phyloP scores from a whole-genome alignment of 2,888 invertebrate genomes.

The Villa cingulata region DNA sequence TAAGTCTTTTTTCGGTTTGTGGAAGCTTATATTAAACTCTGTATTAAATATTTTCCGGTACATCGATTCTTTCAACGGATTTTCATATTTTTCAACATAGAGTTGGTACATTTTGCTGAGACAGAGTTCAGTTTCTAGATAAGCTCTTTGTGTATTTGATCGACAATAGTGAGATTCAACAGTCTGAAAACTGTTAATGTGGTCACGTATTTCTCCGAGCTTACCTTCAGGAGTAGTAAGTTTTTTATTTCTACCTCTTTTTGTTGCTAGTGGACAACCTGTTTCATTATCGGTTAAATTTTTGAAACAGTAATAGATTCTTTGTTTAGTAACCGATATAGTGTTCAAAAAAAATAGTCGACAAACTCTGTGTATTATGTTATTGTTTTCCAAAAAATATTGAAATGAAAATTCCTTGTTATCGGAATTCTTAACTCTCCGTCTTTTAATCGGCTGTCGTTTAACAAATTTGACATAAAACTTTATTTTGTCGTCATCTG shows the following conservation, averaged over 20 bases:
- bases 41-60: not conserved
- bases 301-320: not conserved
- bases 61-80: not conserved
- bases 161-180: not conserved
- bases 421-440: not conserved
- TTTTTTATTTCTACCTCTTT: not conserved
- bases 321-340: not conserved
- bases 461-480: not conserved
- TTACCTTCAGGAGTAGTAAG: not conserved
- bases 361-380: not conserved
- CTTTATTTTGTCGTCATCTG: not conserved
- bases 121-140: not conserved
- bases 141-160: not conserved
- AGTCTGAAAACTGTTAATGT: not conserved
- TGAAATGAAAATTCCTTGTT: not conserved
- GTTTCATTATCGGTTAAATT: not conserved
- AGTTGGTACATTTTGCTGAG: slow-evolving; percentile 2
- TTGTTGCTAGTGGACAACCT: not conserved
- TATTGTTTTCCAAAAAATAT: not conserved
- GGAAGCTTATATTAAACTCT: not conserved
- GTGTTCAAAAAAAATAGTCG: not conserved
- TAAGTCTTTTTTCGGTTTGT: not conserved
- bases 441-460: not conserved
- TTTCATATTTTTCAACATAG: not conserved
- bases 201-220: not conserved